Evolutionary conservation across 2,888 invertebrate species (phyloP).

Genomic region (Trachelus troglodyta): DNA sequence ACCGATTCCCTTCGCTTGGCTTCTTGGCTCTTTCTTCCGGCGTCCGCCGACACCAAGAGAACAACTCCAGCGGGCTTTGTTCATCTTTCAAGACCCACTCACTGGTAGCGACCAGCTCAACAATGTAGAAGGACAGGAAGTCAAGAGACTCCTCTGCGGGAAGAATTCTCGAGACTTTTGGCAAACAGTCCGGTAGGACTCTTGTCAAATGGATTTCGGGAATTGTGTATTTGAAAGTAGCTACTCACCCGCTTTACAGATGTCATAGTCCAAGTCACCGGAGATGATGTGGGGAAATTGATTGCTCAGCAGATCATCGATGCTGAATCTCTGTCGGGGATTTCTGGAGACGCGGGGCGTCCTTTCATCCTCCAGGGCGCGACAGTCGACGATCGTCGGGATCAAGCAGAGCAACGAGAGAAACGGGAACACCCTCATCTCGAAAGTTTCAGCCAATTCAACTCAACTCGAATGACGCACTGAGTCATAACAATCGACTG

Average conservation of each 20-base stretch:
- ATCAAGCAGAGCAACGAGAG: constrained; percentile 36
- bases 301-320: constrained; percentile 75
- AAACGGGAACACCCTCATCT: constrained; percentile 43
- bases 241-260: constrained; percentile 86
- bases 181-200: no score
- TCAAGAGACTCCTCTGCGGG: constrained; percentile 23
- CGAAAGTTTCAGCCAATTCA: constrained; percentile 17
- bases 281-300: constrained; percentile 78
- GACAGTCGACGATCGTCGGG: constrained; percentile 29
- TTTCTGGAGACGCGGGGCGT: constrained; percentile 15
- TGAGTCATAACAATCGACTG: constrained; percentile 18
- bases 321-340: constrained; percentile 69
- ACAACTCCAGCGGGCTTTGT: no score
- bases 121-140: background rate
- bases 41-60: no score
- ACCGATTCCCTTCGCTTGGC: no score
- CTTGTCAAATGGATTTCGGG: constrained; percentile 18
- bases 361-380: constrained; percentile 21
- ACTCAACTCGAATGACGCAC: background rate
- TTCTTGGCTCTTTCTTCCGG: no score
- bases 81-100: background rate
- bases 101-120: background rate
- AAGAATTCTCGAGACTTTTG: constrained; percentile 13
- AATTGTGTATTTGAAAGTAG: constrained; percentile 25
- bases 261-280: constrained; percentile 83